Base-by-base conservation (phyloP, 2,797 vertebrate genomes). In the Melanotaenia nigrans region DNA sequence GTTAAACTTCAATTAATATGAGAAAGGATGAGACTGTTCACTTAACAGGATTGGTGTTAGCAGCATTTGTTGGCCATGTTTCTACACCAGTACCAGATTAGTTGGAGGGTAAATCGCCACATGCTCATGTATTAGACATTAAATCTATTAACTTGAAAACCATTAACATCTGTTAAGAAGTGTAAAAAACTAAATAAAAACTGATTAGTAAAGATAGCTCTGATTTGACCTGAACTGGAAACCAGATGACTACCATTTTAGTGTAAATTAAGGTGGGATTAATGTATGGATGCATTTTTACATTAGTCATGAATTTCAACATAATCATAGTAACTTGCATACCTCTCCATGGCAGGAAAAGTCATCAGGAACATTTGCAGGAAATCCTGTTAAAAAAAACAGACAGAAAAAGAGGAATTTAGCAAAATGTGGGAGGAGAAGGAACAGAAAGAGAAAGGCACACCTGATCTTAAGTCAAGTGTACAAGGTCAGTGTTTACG, bases 291-390 rank as follows among this genome's bases (percentile, higher is more conserved):
- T 38, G 38, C 36, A 42, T 64, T 78, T 79, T 80, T 83, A 72
- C 42, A 90, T 86, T 83, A 90, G 83, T 87, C 68, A 88, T 82
- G 68, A 88, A 77, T 76, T 71, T 73, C 49, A 83, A 58, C 64
- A 47, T 55, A 61, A 79, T 70, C 65, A 70, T 45, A 81, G 68
- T 53, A 65, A 83, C 64, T 85, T 79, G 83, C 96, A 88, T 94
- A 99, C 97, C 92, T 81, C 92, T 93, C 92, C 82, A 95, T 89
- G 91, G 95, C 90, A 82, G 96, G 95, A 85, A 96, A 93, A 53
- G 92, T 93, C 80, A 95, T 95, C 92, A 98, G 90, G 66, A 98
- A 85, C 95, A 95, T 96, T 89, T 83, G 92, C 87, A 99, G 94
- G 87, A 99, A 99, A 92, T 99, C 97, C 98, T 99, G 84, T 75